Conservation (phyloP, 2,888 invertebrate species). For the Chironomus riparius region DNA sequence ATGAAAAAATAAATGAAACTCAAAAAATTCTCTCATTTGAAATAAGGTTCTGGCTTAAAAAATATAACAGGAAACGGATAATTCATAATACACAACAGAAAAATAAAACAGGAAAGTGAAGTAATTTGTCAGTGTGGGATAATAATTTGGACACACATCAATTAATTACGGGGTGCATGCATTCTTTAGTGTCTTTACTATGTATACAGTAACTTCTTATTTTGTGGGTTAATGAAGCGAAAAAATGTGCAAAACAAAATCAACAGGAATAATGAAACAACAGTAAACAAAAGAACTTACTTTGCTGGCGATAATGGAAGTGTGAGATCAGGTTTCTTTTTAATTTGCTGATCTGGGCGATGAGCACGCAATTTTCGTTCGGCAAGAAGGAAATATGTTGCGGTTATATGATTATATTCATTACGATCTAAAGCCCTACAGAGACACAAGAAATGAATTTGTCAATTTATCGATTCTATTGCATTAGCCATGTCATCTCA, state of each 20-base stretch:
- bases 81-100: too few relatives aligned
- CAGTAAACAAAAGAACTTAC: neutral
- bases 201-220: too few relatives aligned
- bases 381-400: constrained; percentile 93
- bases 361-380: constrained; percentile 80
- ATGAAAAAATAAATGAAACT: neutral
- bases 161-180: too few relatives aligned
- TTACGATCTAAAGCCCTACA: constrained; percentile 81
- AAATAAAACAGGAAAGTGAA: too few relatives aligned
- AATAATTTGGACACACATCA: too few relatives aligned
- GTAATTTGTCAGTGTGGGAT: too few relatives aligned
- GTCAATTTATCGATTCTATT: neutral
- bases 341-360: constrained; percentile 54
- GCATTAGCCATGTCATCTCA: neutral
- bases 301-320: constrained; percentile 29
- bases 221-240: too few relatives aligned
- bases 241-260: too few relatives aligned
- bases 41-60: neutral
- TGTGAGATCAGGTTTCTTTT: constrained; percentile 34
- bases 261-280: too few relatives aligned
- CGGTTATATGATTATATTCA: constrained; percentile 96
- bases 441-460: constrained; percentile 31
- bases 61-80: neutral
- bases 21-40: neutral
- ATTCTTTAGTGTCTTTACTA: too few relatives aligned